Conservation (phyloP, 2,797 vertebrate genomes). For the Poecile montanus region DNA sequence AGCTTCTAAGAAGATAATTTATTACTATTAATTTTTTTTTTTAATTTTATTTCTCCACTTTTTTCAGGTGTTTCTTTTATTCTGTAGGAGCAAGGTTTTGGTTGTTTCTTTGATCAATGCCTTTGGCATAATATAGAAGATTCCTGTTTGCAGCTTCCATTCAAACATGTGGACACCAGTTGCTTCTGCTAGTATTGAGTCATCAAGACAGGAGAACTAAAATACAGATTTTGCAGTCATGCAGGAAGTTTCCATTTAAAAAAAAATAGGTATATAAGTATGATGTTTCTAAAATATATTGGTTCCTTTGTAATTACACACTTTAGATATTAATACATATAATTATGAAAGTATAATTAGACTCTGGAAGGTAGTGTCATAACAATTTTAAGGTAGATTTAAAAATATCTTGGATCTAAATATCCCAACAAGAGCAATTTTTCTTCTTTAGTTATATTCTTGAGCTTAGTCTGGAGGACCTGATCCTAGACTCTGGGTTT, state of each 20-base stretch:
- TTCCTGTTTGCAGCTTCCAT: not conserved
- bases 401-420: not conserved
- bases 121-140: not conserved
- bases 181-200: not conserved
- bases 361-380: not conserved
- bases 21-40: not conserved
- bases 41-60: not conserved
- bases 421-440: not conserved
- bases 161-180: not conserved
- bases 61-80: not conserved
- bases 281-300: conserved; percentile 5
- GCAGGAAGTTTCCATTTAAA: not conserved
- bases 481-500: not conserved
- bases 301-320: conserved; percentile 32
- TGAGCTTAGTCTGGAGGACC: not conserved
- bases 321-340: conserved; percentile 40
- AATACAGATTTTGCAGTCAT: not conserved
- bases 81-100: not conserved
- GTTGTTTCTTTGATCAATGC: not conserved
- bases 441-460: not conserved
- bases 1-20: not conserved
- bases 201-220: not conserved
- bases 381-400: conserved; percentile 32
- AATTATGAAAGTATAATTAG: conserved; percentile 53
- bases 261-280: not conserved